Evolutionary conservation across 2,113 vertebrate species (phyloP).

Genomic region (Platichthys stellatus): DNA sequence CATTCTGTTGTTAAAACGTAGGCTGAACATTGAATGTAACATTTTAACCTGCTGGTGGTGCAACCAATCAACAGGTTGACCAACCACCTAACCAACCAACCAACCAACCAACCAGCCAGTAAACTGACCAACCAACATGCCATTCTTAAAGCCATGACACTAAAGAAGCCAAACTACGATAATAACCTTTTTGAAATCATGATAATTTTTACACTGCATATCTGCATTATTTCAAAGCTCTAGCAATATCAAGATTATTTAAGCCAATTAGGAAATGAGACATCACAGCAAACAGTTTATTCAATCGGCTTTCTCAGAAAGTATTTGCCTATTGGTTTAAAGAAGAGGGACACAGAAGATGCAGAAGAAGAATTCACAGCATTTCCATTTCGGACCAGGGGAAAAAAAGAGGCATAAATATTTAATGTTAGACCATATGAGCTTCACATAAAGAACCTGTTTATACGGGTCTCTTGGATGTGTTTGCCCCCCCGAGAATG

Average conservation of each 20-base stretch:
- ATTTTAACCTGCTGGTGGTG: no score
- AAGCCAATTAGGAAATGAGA: no score
- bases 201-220: no score
- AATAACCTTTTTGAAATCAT: background rate
- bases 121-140: background rate
- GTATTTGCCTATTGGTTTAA: background rate
- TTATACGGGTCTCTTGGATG: conserved; percentile 7
- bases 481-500: conserved; percentile 11
- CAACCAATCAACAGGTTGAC: background rate
- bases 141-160: no score
- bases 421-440: conserved; percentile 6
- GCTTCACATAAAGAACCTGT: conserved; percentile 16
- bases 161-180: no score
- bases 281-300: no score
- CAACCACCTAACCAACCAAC: background rate
- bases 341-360: background rate
- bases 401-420: conserved; percentile 10
- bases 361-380: background rate
- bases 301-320: background rate
- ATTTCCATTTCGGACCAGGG: background rate
- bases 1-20: background rate
- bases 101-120: background rate
- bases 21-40: background rate
- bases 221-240: no score
- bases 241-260: no score